Evolutionary conservation across 2,888 invertebrate genomes (phyloP), one percentile per base, ranked within the genome.

Genomic region (Lobophora halterata): DNA sequence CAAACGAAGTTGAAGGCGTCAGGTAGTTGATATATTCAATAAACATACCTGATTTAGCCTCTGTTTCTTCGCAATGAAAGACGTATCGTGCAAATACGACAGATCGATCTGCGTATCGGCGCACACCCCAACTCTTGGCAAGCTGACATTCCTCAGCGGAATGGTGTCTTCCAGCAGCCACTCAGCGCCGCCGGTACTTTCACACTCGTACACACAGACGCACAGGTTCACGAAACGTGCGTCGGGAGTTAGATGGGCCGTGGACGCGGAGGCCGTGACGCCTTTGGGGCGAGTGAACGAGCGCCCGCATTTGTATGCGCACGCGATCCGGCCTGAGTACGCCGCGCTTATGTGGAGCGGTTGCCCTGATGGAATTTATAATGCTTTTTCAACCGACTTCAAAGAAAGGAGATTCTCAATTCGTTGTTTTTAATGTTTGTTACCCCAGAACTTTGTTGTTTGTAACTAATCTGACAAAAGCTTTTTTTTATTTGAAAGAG

Each of bases 121-220:
- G 52, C 93, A 91, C 5, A 95, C 93, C 20, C 94, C 89, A 7
- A 95, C 94, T 31, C 95, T 82, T 0, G 95, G 96, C 54, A 98
- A 77, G 68, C 95, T 95, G 46, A 98, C 96, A 69, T 98, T 97
- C 69, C 95, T 93, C 59, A 99, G 79, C 54, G 97, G 96, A 55
- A 99, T 97, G 0, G 96, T 97, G 61, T 99, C 98, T 72, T 99
- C 98, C 5, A 97, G 83, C 24, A 97, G 90, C 98, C 98, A 99
- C 64, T 95, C 95, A 19, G 94, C 93, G 39, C 96, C 98, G 3
- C 86, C 99, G 3, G 98, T 98, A 52, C 98, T 98, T 83, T 99
- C 99, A 74, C 99, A 99, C 76, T 99, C 99, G 82, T 98, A 99
- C 50, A 99, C 98, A 24, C 97, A 97, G 3, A 99, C 97, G 78